phyloP scores from a whole-genome alignment of 1,140 invertebrate species.

The Maniola jurtina region DNA sequence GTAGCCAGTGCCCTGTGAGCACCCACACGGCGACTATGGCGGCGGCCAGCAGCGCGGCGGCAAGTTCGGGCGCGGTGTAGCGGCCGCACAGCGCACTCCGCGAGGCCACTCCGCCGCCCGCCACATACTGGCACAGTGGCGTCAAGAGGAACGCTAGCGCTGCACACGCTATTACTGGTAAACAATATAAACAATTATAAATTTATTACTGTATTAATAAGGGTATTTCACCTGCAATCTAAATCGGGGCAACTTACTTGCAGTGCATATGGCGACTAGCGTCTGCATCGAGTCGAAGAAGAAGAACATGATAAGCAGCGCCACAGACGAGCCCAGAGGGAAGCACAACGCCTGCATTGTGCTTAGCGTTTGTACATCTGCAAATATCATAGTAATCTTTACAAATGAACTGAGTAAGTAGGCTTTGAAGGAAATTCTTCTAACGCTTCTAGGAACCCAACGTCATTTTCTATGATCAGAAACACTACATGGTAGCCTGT shows the following conservation, averaged over 20 bases:
- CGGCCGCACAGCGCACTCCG: slow-evolving; percentile 92
- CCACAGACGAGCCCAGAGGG: slow-evolving; percentile 96
- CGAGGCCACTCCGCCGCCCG: slow-evolving; percentile 92
- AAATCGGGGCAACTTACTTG: slow-evolving; percentile 84
- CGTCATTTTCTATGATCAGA: too few species aligned
- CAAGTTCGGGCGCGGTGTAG: slow-evolving; percentile 95
- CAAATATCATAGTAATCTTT: slow-evolving; percentile 20
- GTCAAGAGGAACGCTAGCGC: slow-evolving; percentile 96
- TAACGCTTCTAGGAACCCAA: too few species aligned
- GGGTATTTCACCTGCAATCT: too few species aligned
- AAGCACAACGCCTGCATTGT: slow-evolving; percentile 98
- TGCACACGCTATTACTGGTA: slow-evolving; percentile 95
- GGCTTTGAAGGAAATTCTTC: too few species aligned
- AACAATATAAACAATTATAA: slow-evolving; percentile 14
- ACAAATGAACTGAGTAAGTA: neutral
- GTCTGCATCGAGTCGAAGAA: slow-evolving; percentile 99
- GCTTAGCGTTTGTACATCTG: slow-evolving; percentile 95
- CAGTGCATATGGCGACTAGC: slow-evolving; percentile 97
- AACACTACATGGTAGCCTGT: too few species aligned
- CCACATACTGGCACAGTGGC: slow-evolving; percentile 98
- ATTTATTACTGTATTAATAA: too few species aligned
- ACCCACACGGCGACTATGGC: slow-evolving; percentile 98
- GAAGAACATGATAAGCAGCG: slow-evolving; percentile 98
- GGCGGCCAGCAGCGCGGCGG: slow-evolving; percentile 94
- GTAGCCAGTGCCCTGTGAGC: slow-evolving; percentile 97